phyloP scores from a whole-genome alignment of 2,888 invertebrate genomes.

The Hydriomena furcata region DNA sequence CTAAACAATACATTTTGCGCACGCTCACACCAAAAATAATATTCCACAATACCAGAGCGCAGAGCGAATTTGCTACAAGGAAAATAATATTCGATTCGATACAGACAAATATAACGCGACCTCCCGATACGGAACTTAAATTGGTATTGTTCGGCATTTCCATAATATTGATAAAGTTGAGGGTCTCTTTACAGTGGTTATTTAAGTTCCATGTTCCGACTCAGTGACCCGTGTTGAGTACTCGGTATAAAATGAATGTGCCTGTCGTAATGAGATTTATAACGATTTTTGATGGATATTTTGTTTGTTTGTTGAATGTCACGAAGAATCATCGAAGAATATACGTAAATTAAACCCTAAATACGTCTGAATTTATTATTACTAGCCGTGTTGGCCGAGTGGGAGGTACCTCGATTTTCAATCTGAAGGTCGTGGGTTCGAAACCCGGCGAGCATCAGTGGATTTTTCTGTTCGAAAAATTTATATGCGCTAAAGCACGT shows the following conservation, averaged over 20 bases:
- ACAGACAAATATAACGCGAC: constrained; percentile 27
- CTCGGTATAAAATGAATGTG: constrained; percentile 9
- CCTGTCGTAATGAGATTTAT: constrained; percentile 9
- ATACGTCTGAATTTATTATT: too few relatives aligned
- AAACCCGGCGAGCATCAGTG: too few relatives aligned
- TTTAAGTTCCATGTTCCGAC: constrained; percentile 25
- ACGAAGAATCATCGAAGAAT: too few relatives aligned
- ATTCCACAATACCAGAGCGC: background rate
- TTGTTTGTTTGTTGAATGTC: too few relatives aligned
- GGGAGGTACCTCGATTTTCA: too few relatives aligned
- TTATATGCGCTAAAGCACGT: too few relatives aligned
- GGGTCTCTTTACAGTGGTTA: constrained; percentile 27
- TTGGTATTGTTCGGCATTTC: constrained; percentile 26
- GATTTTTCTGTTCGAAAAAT: too few relatives aligned
- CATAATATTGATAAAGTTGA: constrained; percentile 27
- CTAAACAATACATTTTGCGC: too few relatives aligned
- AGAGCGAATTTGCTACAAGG: constrained; percentile 17
- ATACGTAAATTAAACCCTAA: too few relatives aligned
- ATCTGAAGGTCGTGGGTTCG: too few relatives aligned
- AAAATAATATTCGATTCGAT: constrained; percentile 19
- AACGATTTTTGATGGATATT: background rate
- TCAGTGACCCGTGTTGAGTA: constrained; percentile 23
- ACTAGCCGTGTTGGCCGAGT: too few relatives aligned
- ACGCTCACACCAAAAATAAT: background rate
- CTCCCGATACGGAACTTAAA: constrained; percentile 6